Evolutionary conservation across 2,888 invertebrate species (phyloP).

Genomic region (Fragum fragum): DNA sequence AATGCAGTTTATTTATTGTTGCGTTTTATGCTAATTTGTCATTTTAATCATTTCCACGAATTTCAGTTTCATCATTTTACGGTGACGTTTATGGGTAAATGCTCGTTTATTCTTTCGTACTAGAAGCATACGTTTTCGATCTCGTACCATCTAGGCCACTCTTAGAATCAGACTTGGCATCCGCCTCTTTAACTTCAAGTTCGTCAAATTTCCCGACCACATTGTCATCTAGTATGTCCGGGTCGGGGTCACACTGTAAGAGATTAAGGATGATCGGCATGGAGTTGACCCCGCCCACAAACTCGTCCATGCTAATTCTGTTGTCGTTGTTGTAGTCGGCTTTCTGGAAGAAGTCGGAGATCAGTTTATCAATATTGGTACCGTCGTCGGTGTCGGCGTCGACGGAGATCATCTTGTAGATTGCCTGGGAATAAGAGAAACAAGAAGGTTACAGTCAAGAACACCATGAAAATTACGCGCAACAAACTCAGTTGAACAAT

Average conservation of each 20-base stretch:
- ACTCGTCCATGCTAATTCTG: constrained; percentile 67
- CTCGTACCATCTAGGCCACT: neutral
- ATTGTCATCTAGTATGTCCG: constrained; percentile 2
- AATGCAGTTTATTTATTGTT: too few relatives aligned
- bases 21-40: too few relatives aligned
- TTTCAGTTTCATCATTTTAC: too few relatives aligned
- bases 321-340: constrained; percentile 67
- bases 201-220: constrained; percentile 10
- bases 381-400: constrained; percentile 34
- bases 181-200: constrained; percentile 8
- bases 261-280: constrained; percentile 63
- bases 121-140: constrained; percentile 1
- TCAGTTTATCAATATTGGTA: constrained; percentile 47
- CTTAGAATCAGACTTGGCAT: neutral
- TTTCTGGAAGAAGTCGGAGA: constrained; percentile 56
- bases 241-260: constrained; percentile 58
- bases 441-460: too few relatives aligned
- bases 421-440: constrained; percentile 60
- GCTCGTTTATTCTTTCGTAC: neutral
- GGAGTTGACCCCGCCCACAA: constrained; percentile 58
- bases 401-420: constrained; percentile 66
- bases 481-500: too few relatives aligned
- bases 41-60: too few relatives aligned
- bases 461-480: too few relatives aligned
- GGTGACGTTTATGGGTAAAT: too few relatives aligned